These are phyloP conservation scores for Seira ritae DNA, from an alignment of 2,888 invertebrate genomes.

Conservation along the genomic window DNA sequence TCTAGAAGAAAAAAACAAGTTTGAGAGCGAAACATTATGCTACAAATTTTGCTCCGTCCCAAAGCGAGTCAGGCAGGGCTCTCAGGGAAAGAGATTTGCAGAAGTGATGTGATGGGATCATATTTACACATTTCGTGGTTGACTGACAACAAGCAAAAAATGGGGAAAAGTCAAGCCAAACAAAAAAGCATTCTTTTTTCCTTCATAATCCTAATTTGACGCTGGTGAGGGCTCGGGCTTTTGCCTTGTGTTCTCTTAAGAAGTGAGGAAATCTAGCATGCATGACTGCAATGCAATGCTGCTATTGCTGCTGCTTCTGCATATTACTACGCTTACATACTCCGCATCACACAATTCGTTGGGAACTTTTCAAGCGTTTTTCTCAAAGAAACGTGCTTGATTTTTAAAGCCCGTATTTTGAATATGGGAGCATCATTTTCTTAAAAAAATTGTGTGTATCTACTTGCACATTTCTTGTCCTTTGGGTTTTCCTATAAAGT, in stretches of 20 bases:
- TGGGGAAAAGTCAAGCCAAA: not conserved
- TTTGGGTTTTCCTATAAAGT: not conserved
- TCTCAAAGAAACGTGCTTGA: constrained; percentile 54
- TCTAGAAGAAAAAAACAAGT: not conserved
- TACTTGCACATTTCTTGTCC: constrained; percentile 7
- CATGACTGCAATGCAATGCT: constrained; percentile 21
- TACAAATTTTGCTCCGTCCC: not conserved
- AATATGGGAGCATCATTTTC: not conserved
- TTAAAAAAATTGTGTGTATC: no score
- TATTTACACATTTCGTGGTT: not conserved
- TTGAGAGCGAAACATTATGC: not conserved
- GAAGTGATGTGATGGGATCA: not conserved
- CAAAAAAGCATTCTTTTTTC: no score
- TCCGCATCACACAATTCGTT: not conserved
- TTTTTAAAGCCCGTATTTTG: constrained; percentile 32
- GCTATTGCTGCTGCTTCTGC: not conserved
- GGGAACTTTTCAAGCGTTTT: constrained; percentile 45
- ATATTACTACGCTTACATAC: no score
- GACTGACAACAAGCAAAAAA: constrained; percentile 4
- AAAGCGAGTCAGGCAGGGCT: no score
- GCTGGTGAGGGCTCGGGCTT: no score
- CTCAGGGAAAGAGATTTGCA: not conserved
- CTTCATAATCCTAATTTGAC: no score
- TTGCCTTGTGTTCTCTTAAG: not conserved
- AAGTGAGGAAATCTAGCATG: constrained; percentile 17